Evolutionary conservation across 1,140 invertebrate genomes (phyloP), one percentile per base, ranked within the genome.

Genomic region (Mylabris phalerata): DNA sequence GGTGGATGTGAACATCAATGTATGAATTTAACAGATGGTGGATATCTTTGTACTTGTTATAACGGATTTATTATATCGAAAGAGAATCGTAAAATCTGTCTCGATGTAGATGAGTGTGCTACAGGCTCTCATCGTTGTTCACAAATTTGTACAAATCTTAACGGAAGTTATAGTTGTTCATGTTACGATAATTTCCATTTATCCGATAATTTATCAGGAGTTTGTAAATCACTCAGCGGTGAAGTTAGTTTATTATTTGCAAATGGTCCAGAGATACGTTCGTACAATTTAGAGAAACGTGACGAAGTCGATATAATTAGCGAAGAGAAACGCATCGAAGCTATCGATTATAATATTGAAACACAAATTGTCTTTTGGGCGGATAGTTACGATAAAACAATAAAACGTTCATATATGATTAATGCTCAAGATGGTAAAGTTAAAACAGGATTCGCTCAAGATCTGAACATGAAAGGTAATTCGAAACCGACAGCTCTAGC

Each of bases 1-100:
- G 94, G 95, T n/a, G 93, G 93, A 0, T 98, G 95, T 77, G 85
- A 94, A 70, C 93, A 98, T 65, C 86, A 87, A 57, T 98, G 95
- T 68, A 87, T 88, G 43, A 90, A 93, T 70, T 75, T 97, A 0
- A 87, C 86, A 0, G 82, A 84, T 1, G 84, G 84, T 10, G 92
- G 90, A 2, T 95, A 92, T 73, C 91, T 94, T 62, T 97, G 93
- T 72, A 83, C 85, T 32, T 98, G 93, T 72, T 87, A 85, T 72
- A 79, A 84, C 10, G 95, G 94, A 38, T 97, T 88, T 73, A 88
- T 90, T 55, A 89, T 92, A 11, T 84, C 87, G 0, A 72, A 76
- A 11, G 81, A 82, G 7, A 89, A 91, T 71, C 79, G 81, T 47
- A 92, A 92, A 73, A 80, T 84, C 60, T 93, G 90, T 69, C 77